These are phyloP conservation scores for Dryobotodes eremita DNA, from an alignment of 2,888 invertebrate species.

Conservation along the genomic window DNA sequence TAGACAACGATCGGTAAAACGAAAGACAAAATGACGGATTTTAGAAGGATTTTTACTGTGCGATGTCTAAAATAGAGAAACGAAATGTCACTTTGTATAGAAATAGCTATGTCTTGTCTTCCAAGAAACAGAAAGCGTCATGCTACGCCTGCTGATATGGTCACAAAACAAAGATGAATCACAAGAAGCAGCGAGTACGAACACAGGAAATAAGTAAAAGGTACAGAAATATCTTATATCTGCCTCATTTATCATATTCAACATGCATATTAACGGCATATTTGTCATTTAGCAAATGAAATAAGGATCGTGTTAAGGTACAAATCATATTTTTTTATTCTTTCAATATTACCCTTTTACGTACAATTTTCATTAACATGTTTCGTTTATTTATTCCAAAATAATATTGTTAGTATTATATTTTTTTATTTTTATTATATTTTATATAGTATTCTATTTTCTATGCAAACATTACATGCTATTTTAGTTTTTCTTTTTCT, in stretches of 20 bases:
- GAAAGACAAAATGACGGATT: no score
- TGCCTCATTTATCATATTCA: conserved; percentile 63
- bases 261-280: conserved; percentile 56
- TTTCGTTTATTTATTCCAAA: background rate
- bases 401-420: no score
- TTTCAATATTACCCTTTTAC: conserved; percentile 9
- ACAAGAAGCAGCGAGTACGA: conserved; percentile 31
- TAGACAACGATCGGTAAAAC: no score
- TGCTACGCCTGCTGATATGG: no score
- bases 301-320: conserved; percentile 48
- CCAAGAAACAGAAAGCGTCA: no score
- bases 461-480: background rate
- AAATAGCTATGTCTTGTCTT: no score
- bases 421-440: no score
- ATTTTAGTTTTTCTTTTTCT: background rate
- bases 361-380: background rate
- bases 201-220: conserved; percentile 42
- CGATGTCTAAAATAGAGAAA: no score
- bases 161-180: conserved; percentile 62
- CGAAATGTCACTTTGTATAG: no score
- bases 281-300: conserved; percentile 61
- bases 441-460: background rate
- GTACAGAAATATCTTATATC: conserved; percentile 49
- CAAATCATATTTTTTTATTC: conserved; percentile 32
- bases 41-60: no score